These are phyloP conservation scores for Varroa destructor DNA, from an alignment of 1,140 invertebrate genomes.

Conservation along the genomic window DNA sequence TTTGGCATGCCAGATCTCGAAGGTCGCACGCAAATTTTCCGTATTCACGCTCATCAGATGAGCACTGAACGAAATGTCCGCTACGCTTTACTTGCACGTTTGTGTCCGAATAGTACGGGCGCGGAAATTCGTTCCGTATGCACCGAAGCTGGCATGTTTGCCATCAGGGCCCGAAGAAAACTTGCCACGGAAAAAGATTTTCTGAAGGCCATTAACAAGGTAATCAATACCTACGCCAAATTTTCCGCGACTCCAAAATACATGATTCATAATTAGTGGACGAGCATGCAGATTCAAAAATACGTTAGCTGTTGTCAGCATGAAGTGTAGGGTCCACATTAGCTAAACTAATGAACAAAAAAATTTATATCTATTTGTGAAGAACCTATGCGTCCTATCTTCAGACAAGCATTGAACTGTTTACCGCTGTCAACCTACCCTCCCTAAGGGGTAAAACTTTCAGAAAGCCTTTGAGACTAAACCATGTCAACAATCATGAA, in stretches of 20 bases:
- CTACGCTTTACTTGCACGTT: conserved; percentile 46
- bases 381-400: no score
- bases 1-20: conserved; percentile 58
- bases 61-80: conserved; percentile 48
- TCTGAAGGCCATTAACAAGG: conserved; percentile 49
- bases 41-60: conserved; percentile 48
- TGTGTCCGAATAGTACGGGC: conserved; percentile 49
- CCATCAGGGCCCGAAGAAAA: conserved; percentile 47
- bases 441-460: no score
- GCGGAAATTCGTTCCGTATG: conserved; percentile 48
- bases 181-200: conserved; percentile 50
- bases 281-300: no score
- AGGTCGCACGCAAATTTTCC: conserved; percentile 46
- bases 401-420: no score
- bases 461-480: no score
- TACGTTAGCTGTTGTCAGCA: no score
- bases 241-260: conserved; percentile 49
- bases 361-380: no score
- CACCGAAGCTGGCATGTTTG: conserved; percentile 50
- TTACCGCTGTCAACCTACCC: no score
- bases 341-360: no score
- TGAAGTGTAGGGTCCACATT: no score
- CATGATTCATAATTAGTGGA: conserved; percentile 47
- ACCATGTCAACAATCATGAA: no score
- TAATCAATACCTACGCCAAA: conserved; percentile 49